These are phyloP conservation scores for Nemoura dubitans DNA, from an alignment of 2,888 invertebrate genomes.

Conservation along the genomic window DNA sequence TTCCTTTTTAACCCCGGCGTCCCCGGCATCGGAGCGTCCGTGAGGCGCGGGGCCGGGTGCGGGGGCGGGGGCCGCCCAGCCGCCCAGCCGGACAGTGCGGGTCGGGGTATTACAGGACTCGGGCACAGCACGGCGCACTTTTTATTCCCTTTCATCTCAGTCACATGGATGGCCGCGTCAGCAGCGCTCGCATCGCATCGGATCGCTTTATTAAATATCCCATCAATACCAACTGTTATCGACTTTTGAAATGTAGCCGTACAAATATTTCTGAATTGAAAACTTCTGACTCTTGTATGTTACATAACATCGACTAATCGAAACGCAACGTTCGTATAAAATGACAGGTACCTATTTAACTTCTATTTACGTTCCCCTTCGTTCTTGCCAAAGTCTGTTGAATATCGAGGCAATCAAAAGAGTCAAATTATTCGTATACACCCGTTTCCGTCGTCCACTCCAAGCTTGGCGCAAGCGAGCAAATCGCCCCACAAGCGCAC, in stretches of 20 bases:
- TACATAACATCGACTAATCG: neutral
- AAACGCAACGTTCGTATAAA: neutral
- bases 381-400: neutral
- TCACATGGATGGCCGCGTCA: neutral
- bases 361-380: neutral
- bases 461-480: neutral
- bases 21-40: neutral
- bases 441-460: neutral
- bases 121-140: neutral
- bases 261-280: neutral
- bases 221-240: slow-evolving; percentile 4
- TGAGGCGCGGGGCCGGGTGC: neutral
- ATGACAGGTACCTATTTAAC: neutral
- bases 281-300: neutral
- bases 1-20: neutral
- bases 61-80: neutral
- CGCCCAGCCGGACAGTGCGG: neutral
- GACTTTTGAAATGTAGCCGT: neutral
- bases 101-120: too few species aligned
- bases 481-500: neutral
- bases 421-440: neutral
- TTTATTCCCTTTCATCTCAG: neutral
- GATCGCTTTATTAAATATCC: neutral
- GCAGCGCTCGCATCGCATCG: neutral
- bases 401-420: neutral